These are phyloP conservation scores for Ditylenchus weischeri DNA, from an alignment of 2,888 invertebrate genomes.

Conservation along the genomic window DNA sequence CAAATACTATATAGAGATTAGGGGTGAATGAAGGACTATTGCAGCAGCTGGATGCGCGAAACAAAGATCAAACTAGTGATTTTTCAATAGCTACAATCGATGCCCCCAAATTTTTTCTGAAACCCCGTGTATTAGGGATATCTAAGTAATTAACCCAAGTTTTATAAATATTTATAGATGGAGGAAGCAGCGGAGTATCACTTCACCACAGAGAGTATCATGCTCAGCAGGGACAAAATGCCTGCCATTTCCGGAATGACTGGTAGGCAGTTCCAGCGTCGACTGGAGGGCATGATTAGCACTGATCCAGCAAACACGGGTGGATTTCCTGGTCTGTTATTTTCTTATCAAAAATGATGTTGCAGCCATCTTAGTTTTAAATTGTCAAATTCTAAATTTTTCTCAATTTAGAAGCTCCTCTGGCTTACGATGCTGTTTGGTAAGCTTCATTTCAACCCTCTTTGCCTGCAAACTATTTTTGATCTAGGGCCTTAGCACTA, in stretches of 20 bases:
- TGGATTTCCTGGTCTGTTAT: constrained; percentile 62
- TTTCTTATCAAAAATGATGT: too few species aligned
- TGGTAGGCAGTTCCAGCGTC: constrained; percentile 73
- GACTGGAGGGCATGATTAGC: constrained; percentile 77
- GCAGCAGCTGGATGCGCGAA: too few species aligned
- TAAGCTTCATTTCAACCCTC: constrained; percentile 22
- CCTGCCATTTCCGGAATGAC: constrained; percentile 72
- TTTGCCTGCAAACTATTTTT: not conserved
- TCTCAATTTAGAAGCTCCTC: constrained; percentile 74
- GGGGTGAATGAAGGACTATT: too few species aligned
- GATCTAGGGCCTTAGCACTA: constrained; percentile 75
- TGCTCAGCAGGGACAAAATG: constrained; percentile 93
- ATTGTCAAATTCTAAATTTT: too few species aligned
- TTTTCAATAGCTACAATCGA: too few species aligned
- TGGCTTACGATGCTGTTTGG: constrained; percentile 99
- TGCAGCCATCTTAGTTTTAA: too few species aligned
- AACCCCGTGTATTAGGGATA: too few species aligned
- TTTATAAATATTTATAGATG: constrained; percentile 69
- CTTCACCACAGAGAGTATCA: constrained; percentile 93
- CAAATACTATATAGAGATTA: too few species aligned
- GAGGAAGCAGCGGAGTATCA: constrained; percentile 90
- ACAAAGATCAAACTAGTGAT: too few species aligned
- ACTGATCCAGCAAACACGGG: constrained; percentile 79
- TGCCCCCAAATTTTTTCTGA: too few species aligned
- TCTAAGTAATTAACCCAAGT: too few species aligned